phyloP scores from a whole-genome alignment of 1,140 invertebrate genomes.

The Batillaria attramentaria region DNA sequence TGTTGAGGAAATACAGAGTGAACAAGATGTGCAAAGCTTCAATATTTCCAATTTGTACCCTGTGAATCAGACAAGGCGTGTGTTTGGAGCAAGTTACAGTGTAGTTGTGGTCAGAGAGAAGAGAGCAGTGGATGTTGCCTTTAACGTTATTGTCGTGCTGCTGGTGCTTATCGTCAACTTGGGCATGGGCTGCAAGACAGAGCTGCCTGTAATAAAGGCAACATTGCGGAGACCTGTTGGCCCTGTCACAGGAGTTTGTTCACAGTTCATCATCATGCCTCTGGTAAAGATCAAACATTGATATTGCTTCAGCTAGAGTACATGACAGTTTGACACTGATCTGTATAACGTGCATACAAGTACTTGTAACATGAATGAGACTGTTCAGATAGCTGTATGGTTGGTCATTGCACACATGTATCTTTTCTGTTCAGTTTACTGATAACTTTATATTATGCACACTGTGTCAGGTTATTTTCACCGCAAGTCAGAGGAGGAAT shows the following conservation, averaged over 20 bases:
- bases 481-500: too few relatives aligned
- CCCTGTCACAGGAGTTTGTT: slow-evolving; percentile 69
- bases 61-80: not conserved
- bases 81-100: slow-evolving; percentile 25
- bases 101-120: slow-evolving; percentile 56
- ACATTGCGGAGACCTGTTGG: slow-evolving; percentile 68
- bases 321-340: not conserved
- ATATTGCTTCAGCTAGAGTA: not conserved
- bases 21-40: too few relatives aligned
- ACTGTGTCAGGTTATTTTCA: not conserved
- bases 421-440: too few relatives aligned
- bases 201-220: slow-evolving; percentile 67
- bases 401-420: too few relatives aligned
- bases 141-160: slow-evolving; percentile 61
- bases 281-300: slow-evolving; percentile 61
- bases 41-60: not conserved
- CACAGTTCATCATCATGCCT: slow-evolving; percentile 73
- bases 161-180: slow-evolving; percentile 68
- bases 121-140: slow-evolving; percentile 59
- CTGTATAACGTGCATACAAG: not conserved
- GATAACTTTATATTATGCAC: too few relatives aligned
- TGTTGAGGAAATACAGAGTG: too few relatives aligned
- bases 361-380: not conserved
- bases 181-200: slow-evolving; percentile 71
- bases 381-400: too few relatives aligned